Conservation (phyloP, 1,140 invertebrate genomes). For the Drosophila tropicalis region DNA sequence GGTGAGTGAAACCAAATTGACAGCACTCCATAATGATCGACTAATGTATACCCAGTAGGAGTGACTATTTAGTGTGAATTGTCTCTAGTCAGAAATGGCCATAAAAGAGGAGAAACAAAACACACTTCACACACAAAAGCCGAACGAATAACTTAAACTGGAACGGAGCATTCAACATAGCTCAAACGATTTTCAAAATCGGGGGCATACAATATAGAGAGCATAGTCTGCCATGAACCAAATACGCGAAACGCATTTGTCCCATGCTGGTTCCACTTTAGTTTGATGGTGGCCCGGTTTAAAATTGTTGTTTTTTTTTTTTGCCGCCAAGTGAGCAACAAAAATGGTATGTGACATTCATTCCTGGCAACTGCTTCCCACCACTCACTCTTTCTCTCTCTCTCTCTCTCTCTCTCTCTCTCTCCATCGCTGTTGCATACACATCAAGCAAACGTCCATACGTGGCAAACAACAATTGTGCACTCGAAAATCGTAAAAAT, state of each 20-base stretch:
- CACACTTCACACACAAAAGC: slow-evolving; percentile 63
- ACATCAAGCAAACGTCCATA: slow-evolving; percentile 67
- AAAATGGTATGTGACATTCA: slow-evolving; percentile 10
- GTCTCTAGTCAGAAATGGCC: background rate
- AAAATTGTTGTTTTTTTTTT: slow-evolving; percentile 39
- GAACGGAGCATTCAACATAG: slow-evolving; percentile 19
- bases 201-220: slow-evolving; percentile 44
- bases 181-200: slow-evolving; percentile 73
- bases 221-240: slow-evolving; percentile 79
- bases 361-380: no score
- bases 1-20: slow-evolving; percentile 53
- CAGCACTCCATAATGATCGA: background rate
- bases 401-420: background rate
- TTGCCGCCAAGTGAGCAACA: slow-evolving; percentile 40
- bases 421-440: slow-evolving; percentile 21
- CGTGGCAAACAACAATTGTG: slow-evolving; percentile 46
- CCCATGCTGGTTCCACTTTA: slow-evolving; percentile 14
- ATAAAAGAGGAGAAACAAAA: slow-evolving; percentile 40
- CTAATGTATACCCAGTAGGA: background rate
- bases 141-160: slow-evolving; percentile 67
- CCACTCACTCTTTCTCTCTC: no score
- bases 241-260: slow-evolving; percentile 60
- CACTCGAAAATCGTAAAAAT: slow-evolving; percentile 57
- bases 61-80: background rate
- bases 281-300: slow-evolving; percentile 20